phyloP scores from a whole-genome alignment of 2,888 invertebrate genomes.

The Dastarcus helophoroides region DNA sequence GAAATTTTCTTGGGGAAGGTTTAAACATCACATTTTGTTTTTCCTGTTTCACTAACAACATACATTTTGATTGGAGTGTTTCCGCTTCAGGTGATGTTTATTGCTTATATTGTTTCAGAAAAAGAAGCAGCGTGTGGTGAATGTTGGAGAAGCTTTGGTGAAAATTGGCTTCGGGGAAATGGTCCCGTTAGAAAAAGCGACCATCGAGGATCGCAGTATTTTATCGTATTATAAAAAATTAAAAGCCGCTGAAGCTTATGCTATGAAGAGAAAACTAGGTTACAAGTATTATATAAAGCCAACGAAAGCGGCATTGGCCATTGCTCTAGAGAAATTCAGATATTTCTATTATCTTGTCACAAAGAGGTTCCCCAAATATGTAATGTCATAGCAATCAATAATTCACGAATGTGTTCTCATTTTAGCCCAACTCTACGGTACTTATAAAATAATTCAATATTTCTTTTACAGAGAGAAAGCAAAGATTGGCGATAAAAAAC shows the following conservation, averaged over 20 bases:
- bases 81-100: too few species aligned
- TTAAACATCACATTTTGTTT: too few species aligned
- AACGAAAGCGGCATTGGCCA: conserved; percentile 22
- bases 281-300: conserved; percentile 39
- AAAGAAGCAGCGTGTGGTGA: conserved; percentile 31
- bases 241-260: conserved; percentile 36
- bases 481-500: too few species aligned
- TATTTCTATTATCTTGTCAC: conserved; percentile 8
- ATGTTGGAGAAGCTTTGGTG: conserved; percentile 43
- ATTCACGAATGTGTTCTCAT: conserved; percentile 22
- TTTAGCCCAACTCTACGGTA: conserved; percentile 21
- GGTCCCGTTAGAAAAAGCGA: conserved; percentile 39
- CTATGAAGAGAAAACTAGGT: conserved; percentile 39
- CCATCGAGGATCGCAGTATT: conserved; percentile 56
- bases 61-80: too few species aligned
- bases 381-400: conserved; percentile 23
- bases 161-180: conserved; percentile 59
- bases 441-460: conserved; percentile 24
- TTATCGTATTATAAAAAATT: conserved; percentile 35
- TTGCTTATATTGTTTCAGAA: conserved; percentile 17
- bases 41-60: too few species aligned
- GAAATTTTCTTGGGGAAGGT: too few species aligned
- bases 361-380: conserved; percentile 8
- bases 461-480: conserved; percentile 21
- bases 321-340: conserved; percentile 14